Base-by-base conservation (phyloP, 2,113 vertebrate genomes). In the Eonycteris spelaea region DNA sequence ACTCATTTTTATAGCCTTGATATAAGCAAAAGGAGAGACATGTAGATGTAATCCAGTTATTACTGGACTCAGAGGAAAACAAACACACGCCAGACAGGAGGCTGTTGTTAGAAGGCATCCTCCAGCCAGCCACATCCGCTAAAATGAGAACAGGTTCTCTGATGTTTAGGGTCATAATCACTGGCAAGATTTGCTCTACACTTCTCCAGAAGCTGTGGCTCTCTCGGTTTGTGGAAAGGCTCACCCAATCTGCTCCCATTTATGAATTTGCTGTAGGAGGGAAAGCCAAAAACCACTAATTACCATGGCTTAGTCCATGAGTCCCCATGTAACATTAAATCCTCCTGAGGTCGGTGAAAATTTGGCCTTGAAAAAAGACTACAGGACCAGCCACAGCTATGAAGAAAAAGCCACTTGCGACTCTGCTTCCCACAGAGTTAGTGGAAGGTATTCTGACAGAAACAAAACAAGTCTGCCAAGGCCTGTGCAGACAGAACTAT, bases 381-480 rank as follows among this genome's bases (percentile, higher is more conserved):
- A 43, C 2, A 45, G 68, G 77, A 75, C 77, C 48, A 94, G 74
- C 35, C 40, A 68, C 89, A 75, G 43, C 53, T 40, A 7, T 7
- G 68, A 87, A 97, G 92, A 98, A 96, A 97, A 97, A 95, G 35
- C 33, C 95, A 91, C 97, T 98, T 98, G 95, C 68, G 98, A 96
- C 80, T 97, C 75, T 96, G 75, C 87, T 97, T 96, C 86, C 80
- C 5, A 14, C 77, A 90, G 80, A 97, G 95, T 95, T 86, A 97
- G 86, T 0, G 21, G 94, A 98, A 96, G 95, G 93, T 92, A 97
- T 98, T 95, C 77, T 94, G 97, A 98, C 89, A 98, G 93, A 98
- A 98, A 97, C 94, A 98, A 94, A 98, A 93, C 95, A 94, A 97
- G 96, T 98, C 96, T 97, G 92, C 82, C 63, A 98, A 97, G 95